Evolutionary conservation across 2,113 vertebrate genomes (phyloP), one percentile per base, ranked within the genome.

Genomic region (Epinephelus fuscoguttatus): DNA sequence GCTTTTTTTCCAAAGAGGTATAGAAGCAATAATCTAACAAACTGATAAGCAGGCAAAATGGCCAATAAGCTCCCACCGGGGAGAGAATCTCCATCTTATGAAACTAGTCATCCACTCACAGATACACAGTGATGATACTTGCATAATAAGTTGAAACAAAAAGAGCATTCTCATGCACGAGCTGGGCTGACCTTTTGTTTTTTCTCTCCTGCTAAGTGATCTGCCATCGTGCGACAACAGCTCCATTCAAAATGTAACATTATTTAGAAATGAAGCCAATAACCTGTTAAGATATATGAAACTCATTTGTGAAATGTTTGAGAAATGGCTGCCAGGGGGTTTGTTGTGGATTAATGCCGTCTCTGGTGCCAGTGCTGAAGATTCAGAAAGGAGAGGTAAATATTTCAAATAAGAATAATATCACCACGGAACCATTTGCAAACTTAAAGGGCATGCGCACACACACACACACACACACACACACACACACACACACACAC

Each of bases 351-450:
- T 92, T 84, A 81, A 93, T 92, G 90, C 62, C 49, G 77, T 83
- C 86, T 78, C 80, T 75, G 78, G 84, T 84, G 78, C 77, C 80
- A 84, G 77, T 25, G 56, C 72, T 75, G 63, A 83, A 72, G 79
- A 90, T 52, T 84, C 76, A 80, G 25, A 81, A 70, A 86, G 57
- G 84, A 68, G 72, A 87, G 84, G 84, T 85, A 87, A 88, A 94
- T 93, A 92, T 92, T 93, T 93, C 87, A 91, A 85, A 83, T 72
- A 84, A 68, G 74, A 80, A 72, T 62, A 90, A 92, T 91, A 88
- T 92, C 87, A 91, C 86, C 88, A 88, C 74, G 78, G 91, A 93
- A 90, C 88, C 89, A 92, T 93, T 91, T 91, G 81, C 90, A 92
- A 85, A 89, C 90, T 81, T 92, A 92, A 90, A 90, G 87, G 85